These are phyloP conservation scores for Gandaritis pyraliata DNA, from an alignment of 2,888 invertebrate species.

Conservation along the genomic window DNA sequence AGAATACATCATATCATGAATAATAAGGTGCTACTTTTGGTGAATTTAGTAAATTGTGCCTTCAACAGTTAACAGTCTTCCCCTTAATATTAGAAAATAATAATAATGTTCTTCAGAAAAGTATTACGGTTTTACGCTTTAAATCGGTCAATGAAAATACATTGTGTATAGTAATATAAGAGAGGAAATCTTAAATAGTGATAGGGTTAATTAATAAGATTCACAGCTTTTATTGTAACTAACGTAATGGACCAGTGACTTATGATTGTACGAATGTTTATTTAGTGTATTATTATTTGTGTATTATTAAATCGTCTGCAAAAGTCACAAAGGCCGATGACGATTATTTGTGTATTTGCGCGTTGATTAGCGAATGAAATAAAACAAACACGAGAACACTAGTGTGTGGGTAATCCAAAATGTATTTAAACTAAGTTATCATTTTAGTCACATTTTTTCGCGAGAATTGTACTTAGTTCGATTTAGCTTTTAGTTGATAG, in stretches of 20 bases:
- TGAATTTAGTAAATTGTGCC: constrained; percentile 58
- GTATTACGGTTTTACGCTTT: constrained; percentile 82
- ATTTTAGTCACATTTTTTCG: constrained; percentile 70
- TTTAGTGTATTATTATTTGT: constrained; percentile 42
- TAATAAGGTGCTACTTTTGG: constrained; percentile 63
- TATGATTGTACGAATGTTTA: constrained; percentile 38
- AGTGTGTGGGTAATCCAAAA: constrained; percentile 9
- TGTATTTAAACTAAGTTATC: constrained; percentile 34
- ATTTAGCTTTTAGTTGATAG: constrained; percentile 58
- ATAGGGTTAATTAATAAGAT: constrained; percentile 36
- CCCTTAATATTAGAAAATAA: constrained; percentile 57
- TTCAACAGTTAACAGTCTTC: constrained; percentile 71
- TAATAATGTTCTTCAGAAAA: constrained; percentile 61
- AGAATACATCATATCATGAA: constrained; percentile 42
- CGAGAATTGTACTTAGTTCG: constrained; percentile 71
- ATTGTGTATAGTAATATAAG: constrained; percentile 48
- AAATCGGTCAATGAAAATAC: constrained; percentile 71
- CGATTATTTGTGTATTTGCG: constrained; percentile 33
- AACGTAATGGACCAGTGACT: constrained; percentile 59
- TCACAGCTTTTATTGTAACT: constrained; percentile 60
- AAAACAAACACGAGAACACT: neutral
- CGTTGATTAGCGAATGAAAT: neutral
- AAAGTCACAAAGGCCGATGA: too few species aligned
- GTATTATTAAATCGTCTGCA: too few species aligned
- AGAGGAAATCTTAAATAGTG: constrained; percentile 58